A percentile compares a stretch with the other conserved stretches of the same genome.
These are phyloP conservation scores for Coturnix japonica DNA, from an alignment of 2,113 vertebrate species.

Conservation along the genomic window DNA sequence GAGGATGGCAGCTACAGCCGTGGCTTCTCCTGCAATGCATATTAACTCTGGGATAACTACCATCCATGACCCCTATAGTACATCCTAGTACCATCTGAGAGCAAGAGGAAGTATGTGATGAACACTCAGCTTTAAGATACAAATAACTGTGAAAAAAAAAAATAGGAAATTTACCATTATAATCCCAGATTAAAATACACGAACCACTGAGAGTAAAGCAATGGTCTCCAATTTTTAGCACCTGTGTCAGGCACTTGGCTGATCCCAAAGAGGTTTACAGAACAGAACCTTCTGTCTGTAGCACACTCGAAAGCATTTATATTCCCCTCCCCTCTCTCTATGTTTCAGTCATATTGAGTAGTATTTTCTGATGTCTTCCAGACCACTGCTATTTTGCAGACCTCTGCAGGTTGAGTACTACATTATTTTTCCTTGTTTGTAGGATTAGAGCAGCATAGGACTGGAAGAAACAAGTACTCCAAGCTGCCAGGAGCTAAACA, in stretches of 20 bases:
- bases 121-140: background rate
- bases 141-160: background rate
- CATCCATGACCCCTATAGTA: background rate
- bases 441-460: too few species aligned
- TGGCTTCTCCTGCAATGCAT: background rate
- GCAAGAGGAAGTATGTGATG: background rate
- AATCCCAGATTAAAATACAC: background rate
- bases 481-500: background rate
- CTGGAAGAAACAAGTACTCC: background rate
- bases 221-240: background rate
- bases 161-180: background rate
- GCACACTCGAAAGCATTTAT: background rate
- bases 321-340: fast-evolving
- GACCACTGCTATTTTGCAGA: background rate
- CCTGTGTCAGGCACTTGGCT: background rate
- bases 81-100: background rate
- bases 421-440: background rate
- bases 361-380: background rate
- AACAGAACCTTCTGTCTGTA: background rate
- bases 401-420: background rate
- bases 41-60: background rate
- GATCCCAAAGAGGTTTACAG: background rate
- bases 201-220: background rate
- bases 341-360: background rate
- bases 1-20: background rate